A percentile compares a stretch with the other conserved stretches of the same genome.
Conservation (phyloP, 2,888 invertebrate species). For the Phengaris arion region DNA sequence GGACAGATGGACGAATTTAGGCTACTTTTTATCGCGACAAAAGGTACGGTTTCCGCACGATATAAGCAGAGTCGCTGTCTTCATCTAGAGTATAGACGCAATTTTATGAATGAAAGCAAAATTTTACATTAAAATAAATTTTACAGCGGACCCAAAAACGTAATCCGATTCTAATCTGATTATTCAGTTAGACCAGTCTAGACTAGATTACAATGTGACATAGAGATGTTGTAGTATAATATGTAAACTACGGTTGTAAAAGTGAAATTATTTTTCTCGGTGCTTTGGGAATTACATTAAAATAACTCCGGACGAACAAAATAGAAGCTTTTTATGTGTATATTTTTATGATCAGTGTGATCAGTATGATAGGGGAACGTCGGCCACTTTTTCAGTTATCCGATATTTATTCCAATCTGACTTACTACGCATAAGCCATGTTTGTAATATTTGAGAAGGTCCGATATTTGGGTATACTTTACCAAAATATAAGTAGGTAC, state of each 20-base stretch:
- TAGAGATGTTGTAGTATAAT: not conserved
- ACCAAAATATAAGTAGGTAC: too few relatives aligned
- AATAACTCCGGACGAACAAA: not conserved
- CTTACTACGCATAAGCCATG: too few relatives aligned
- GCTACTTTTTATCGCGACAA: too few relatives aligned
- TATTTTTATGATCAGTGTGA: not conserved
- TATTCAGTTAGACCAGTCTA: not conserved
- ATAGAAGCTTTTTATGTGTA: not conserved
- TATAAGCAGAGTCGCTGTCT: too few relatives aligned
- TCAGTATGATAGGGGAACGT: not conserved
- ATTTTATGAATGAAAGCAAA: not conserved
- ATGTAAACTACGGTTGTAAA: not conserved
- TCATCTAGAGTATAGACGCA: too few relatives aligned
- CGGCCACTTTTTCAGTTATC: not conserved
- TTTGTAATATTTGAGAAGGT: too few relatives aligned
- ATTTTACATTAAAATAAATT: not conserved
- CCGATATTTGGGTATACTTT: too few relatives aligned
- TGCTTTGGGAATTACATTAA: slow-evolving; percentile 1
- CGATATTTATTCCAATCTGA: too few relatives aligned
- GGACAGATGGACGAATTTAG: too few relatives aligned
- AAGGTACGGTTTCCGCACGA: too few relatives aligned
- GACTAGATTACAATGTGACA: not conserved
- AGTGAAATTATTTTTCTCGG: not conserved
- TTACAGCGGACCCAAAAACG: not conserved
- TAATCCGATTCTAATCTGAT: not conserved